phyloP scores from a whole-genome alignment of 1,140 invertebrate genomes.

The Tribolium madens region DNA sequence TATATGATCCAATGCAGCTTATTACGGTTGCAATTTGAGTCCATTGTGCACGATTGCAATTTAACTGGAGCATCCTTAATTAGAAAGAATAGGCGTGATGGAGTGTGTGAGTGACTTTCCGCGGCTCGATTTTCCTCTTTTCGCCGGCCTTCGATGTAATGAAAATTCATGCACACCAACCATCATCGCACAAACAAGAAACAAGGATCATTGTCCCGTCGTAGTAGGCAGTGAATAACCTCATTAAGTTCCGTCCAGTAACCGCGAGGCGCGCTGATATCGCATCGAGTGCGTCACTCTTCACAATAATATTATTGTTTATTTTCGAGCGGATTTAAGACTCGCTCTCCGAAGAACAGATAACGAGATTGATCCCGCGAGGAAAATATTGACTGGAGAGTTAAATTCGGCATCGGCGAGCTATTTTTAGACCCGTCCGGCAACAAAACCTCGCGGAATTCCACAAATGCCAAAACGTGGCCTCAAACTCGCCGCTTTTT shows the following conservation, averaged over 20 bases:
- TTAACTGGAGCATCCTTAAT: conserved; percentile 49
- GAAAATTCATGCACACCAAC: conserved; percentile 28
- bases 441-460: neutral
- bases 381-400: conserved; percentile 17
- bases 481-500: neutral
- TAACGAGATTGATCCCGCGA: conserved; percentile 14
- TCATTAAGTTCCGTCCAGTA: conserved; percentile 40
- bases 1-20: conserved; percentile 53
- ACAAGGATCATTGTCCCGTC: conserved; percentile 42
- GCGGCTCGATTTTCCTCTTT: neutral
- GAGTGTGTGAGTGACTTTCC: neutral
- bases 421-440: conserved; percentile 19
- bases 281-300: conserved; percentile 29
- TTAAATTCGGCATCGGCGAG: neutral
- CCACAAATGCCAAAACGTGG: neutral
- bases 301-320: conserved; percentile 45
- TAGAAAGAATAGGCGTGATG: conserved; percentile 13
- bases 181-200: conserved; percentile 40
- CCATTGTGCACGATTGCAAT: conserved; percentile 53
- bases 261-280: conserved; percentile 40
- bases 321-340: conserved; percentile 30
- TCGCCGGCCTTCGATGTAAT: neutral
- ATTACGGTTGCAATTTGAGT: conserved; percentile 53
- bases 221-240: conserved; percentile 42
- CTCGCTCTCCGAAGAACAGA: neutral